Evolutionary conservation across 2,888 invertebrate genomes (phyloP), one percentile per base, ranked within the genome.

Genomic region (Phyllotreta cruciferae): DNA sequence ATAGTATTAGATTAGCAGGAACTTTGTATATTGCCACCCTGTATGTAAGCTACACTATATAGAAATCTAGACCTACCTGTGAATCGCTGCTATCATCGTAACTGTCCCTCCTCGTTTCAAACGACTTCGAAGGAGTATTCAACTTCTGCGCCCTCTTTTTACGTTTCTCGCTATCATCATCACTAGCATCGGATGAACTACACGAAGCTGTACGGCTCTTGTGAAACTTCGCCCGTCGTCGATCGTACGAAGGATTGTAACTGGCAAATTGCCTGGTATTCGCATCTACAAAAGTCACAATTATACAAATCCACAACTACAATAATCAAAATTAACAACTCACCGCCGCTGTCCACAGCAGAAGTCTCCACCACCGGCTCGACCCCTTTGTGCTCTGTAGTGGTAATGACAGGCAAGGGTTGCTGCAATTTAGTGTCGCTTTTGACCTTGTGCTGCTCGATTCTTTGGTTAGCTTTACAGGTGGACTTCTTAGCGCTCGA

Each of bases 121-220:
- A 72, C 5, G 78, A 75, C 68, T 79, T 79, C 6, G 77, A 72
- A 3, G 74, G 68, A 44, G 88, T 85, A 41, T 84, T 85, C 60
- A 91, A 84, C 76, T 90, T 90, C 66, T 91, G 89, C 9, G 90
- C 89, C 57, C 93, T 85, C 77, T 93, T 92, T 78, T 93, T 93
- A 67, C 92, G 87, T 45, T 87, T 86, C 77, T 93, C 93, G 56
- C 91, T 91, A 77, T 93, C 93, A 73, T 89, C 89, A 79, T 96
- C 96, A 64, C 95, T 95, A 5, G 96, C 92, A 80, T 97, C 96
- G 0, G 96, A 96, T 56, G 95, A 96, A 73, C 95, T 95, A 78
- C 96, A 96, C 56, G 95, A 95, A 5, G 94, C 92, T n/a, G 90
- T 90, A 41, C 90, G 83, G 8, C 86, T 86, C 77, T 91, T 90